A percentile compares a stretch with the other conserved stretches of the same genome.
These are phyloP conservation scores for Scaptodrosophila latifasciaeformis DNA, from an alignment of 2,888 invertebrate species.

Conservation along the genomic window DNA sequence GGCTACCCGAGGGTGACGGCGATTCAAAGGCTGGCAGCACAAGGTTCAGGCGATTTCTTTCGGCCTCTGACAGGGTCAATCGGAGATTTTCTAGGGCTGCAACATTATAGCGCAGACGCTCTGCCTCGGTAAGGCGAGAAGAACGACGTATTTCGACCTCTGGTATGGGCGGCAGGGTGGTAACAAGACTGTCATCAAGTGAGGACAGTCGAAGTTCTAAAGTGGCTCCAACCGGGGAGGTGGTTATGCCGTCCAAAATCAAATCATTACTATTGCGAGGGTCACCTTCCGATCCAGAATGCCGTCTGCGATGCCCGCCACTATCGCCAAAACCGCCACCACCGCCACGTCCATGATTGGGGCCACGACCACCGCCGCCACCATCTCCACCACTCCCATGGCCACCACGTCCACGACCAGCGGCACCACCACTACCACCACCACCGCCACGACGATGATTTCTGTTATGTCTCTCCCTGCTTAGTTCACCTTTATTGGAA, in stretches of 20 bases:
- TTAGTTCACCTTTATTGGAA: background rate
- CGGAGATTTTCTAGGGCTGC: constrained; percentile 7
- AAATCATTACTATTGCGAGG: background rate
- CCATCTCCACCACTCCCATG: background rate
- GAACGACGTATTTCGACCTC: background rate
- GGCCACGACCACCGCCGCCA: background rate
- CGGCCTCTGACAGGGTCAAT: constrained; percentile 11
- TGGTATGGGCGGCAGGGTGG: background rate
- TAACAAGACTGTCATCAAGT: too few relatives aligned
- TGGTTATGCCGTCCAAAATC: background rate
- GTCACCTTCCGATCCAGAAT: background rate
- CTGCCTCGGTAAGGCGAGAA: background rate
- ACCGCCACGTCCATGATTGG: background rate
- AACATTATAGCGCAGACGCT: constrained; percentile 2
- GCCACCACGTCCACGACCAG: background rate
- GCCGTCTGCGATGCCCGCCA: too few relatives aligned
- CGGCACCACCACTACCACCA: background rate
- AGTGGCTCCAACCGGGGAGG: too few relatives aligned
- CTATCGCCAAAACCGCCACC: background rate
- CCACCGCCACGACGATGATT: background rate
- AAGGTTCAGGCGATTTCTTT: constrained; percentile 9
- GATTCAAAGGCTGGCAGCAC: background rate
- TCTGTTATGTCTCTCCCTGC: constrained; percentile 1
- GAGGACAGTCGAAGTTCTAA: too few relatives aligned
- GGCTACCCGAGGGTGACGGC: background rate